These are phyloP conservation scores for Anarhynchus alexandrinus DNA, from an alignment of 2,113 vertebrate genomes.

Conservation along the genomic window DNA sequence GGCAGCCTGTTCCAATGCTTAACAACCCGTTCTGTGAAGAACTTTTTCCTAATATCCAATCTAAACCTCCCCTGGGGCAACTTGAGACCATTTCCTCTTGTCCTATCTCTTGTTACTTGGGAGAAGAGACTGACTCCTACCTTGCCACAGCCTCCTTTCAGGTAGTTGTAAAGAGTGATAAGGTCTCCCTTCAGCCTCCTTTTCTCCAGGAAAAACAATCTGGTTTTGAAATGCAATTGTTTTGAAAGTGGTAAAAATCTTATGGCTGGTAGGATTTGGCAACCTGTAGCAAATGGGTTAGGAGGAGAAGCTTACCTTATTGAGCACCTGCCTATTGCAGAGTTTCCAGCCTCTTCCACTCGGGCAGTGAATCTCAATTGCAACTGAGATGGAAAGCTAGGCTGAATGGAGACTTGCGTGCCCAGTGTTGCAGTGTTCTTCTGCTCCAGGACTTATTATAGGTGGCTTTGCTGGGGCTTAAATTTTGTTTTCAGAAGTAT, in stretches of 20 bases:
- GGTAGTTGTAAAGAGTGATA: neutral
- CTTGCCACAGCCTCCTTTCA: neutral
- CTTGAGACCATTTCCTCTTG: neutral
- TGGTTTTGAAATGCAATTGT: neutral
- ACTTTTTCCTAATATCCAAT: neutral
- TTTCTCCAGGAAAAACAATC: neutral
- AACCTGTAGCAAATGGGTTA: neutral
- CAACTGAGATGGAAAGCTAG: neutral
- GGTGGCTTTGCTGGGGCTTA: neutral
- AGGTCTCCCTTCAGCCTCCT: neutral
- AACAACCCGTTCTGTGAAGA: neutral
- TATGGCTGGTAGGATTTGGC: neutral
- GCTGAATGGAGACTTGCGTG: neutral
- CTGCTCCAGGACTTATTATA: neutral
- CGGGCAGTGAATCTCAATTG: neutral
- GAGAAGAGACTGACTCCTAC: neutral
- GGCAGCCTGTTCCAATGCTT: neutral
- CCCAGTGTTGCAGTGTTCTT: neutral
- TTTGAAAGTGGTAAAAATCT: neutral
- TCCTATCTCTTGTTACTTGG: neutral
- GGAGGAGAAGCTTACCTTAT: neutral
- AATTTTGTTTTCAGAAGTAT: neutral
- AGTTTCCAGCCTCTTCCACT: neutral
- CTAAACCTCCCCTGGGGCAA: neutral
- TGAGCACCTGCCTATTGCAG: neutral